phyloP scores from a whole-genome alignment of 92 coral and sea anemone species.

The Micromussa lordhowensis region DNA sequence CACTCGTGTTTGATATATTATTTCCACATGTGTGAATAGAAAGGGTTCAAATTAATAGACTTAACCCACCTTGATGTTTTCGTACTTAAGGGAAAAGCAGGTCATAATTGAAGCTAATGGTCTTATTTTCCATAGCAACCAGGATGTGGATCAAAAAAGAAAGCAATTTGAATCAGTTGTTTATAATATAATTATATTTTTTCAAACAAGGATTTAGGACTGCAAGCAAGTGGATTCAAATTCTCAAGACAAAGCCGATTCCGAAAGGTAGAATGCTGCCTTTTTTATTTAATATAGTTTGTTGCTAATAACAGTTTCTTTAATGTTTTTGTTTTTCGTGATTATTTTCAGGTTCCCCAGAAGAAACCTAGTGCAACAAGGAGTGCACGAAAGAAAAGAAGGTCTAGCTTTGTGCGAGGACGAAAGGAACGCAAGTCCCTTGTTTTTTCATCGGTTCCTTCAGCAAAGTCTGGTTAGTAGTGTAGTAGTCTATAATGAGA shows the following conservation, averaged over 20 bases:
- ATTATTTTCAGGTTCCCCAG: slow-evolving; percentile 5
- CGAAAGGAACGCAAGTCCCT: slow-evolving; percentile 84
- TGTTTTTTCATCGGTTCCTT: slow-evolving; percentile 36
- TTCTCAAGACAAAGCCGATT: slow-evolving; percentile 85
- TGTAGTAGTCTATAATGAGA: too few relatives aligned
- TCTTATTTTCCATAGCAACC: too few relatives aligned
- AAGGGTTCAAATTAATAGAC: too few relatives aligned
- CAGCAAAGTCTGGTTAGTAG: slow-evolving; percentile 31
- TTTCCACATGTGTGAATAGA: too few relatives aligned
- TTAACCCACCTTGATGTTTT: too few relatives aligned
- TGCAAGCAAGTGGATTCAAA: slow-evolving; percentile 81
- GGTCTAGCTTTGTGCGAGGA: slow-evolving; percentile 95
- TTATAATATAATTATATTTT: neutral
- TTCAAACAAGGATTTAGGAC: slow-evolving; percentile 24
- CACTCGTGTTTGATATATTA: too few relatives aligned
- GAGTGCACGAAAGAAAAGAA: slow-evolving; percentile 70
- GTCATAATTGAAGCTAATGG: too few relatives aligned
- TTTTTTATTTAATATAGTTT: neutral
- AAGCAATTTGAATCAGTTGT: neutral
- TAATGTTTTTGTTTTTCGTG: neutral
- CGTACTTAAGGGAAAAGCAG: too few relatives aligned
- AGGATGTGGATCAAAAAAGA: neutral
- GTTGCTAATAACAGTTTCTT: neutral
- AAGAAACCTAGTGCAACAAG: slow-evolving; percentile 27
- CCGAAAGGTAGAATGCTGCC: slow-evolving; percentile 45